Conservation (phyloP, 1,140 invertebrate genomes). For the Frieseomelitta varia region DNA sequence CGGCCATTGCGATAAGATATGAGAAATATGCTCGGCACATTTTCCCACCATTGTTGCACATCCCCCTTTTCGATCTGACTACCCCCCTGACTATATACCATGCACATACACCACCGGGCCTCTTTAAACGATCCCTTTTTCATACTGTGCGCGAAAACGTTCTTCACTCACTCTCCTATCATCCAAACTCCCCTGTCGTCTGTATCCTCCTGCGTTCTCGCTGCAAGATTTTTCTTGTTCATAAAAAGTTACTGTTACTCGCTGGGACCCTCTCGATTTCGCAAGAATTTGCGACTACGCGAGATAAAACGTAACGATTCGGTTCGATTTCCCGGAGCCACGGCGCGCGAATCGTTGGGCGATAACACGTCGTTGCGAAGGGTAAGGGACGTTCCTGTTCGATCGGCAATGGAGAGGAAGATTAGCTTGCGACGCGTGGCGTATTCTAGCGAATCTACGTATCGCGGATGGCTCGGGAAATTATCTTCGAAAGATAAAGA, state of each 20-base stretch:
- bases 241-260: conserved; percentile 13
- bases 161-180: not conserved
- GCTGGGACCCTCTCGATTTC: not conserved
- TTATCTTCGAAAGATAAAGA: not conserved
- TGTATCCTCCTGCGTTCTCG: conserved; percentile 22
- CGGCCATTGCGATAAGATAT: conserved; percentile 68
- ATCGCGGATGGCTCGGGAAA: not conserved
- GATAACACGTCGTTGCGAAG: not conserved
- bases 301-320: conserved; percentile 9
- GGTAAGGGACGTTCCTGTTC: not conserved
- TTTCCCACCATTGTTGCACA: conserved; percentile 45
- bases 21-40: conserved; percentile 62
- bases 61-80: not conserved
- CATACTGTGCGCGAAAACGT: not conserved
- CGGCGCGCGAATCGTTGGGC: not conserved
- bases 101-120: not conserved
- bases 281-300: not conserved
- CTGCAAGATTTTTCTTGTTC: conserved; percentile 24
- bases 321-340: not conserved
- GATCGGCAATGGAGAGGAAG: conserved; percentile 1
- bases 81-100: not conserved
- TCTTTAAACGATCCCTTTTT: conserved; percentile 27
- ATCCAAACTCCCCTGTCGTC: not conserved
- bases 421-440: not conserved
- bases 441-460: not conserved